These are phyloP conservation scores for Cynocephalus volans DNA, from an alignment of 2,113 vertebrate species.

Conservation along the genomic window DNA sequence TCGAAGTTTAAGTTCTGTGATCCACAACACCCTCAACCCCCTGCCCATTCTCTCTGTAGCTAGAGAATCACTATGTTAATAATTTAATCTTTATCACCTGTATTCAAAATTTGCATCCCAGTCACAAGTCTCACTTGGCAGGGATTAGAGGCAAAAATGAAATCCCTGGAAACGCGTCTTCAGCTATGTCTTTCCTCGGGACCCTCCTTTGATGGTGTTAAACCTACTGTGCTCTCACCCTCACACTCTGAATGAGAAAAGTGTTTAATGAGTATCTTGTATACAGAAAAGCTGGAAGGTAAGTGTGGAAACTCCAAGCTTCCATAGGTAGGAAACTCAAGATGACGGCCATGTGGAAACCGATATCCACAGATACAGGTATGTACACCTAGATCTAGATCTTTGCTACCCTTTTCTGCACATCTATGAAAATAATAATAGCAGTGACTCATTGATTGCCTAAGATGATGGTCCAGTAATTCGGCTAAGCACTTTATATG, in stretches of 20 bases:
- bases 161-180: background rate
- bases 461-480: background rate
- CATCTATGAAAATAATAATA: background rate
- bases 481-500: background rate
- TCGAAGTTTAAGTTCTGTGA: background rate
- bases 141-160: background rate
- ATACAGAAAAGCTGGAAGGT: background rate
- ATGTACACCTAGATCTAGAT: background rate
- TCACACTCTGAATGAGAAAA: background rate
- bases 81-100: background rate
- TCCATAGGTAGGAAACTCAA: background rate
- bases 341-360: background rate
- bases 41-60: background rate
- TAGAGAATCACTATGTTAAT: background rate
- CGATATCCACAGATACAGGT: background rate
- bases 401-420: background rate
- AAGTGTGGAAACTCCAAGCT: background rate
- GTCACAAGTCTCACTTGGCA: background rate
- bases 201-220: background rate
- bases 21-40: background rate
- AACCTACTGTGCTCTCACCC: background rate
- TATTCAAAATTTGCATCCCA: background rate
- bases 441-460: background rate
- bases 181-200: background rate
- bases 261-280: background rate